Conservation (phyloP, 2,113 vertebrate genomes). For the Rattus rattus region DNA sequence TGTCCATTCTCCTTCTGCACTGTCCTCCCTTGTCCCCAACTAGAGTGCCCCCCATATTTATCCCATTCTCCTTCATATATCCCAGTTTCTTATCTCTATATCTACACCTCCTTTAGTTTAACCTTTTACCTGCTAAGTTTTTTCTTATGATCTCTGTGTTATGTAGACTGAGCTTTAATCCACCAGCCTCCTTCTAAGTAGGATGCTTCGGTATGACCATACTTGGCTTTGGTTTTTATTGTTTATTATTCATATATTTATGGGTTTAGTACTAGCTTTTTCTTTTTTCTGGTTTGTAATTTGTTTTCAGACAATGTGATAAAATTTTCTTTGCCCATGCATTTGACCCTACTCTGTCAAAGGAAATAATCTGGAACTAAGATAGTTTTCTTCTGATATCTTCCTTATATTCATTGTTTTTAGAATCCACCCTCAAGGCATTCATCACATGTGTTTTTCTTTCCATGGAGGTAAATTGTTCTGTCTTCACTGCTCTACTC, state of each 20-base stretch:
- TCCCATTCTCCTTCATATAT: neutral
- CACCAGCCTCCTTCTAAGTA: neutral
- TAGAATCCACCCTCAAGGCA: neutral
- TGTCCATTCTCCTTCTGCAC: neutral
- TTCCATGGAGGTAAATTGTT: neutral
- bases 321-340: neutral
- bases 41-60: neutral
- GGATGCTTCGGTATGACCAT: neutral
- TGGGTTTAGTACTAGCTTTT: neutral
- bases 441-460: neutral
- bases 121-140: neutral
- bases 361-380: neutral
- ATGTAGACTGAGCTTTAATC: neutral
- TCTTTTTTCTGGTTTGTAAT: neutral
- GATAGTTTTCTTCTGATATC: neutral
- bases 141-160: neutral
- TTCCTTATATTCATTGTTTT: neutral
- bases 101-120: neutral
- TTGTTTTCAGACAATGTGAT: neutral
- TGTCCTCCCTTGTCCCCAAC: neutral
- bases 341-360: neutral
- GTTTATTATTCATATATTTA: neutral
- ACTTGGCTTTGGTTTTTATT: neutral
- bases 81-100: neutral
- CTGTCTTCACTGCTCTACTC: neutral